Base-by-base conservation (phyloP, 2,797 vertebrate genomes). In the Lepilemur ruficaudatus region DNA sequence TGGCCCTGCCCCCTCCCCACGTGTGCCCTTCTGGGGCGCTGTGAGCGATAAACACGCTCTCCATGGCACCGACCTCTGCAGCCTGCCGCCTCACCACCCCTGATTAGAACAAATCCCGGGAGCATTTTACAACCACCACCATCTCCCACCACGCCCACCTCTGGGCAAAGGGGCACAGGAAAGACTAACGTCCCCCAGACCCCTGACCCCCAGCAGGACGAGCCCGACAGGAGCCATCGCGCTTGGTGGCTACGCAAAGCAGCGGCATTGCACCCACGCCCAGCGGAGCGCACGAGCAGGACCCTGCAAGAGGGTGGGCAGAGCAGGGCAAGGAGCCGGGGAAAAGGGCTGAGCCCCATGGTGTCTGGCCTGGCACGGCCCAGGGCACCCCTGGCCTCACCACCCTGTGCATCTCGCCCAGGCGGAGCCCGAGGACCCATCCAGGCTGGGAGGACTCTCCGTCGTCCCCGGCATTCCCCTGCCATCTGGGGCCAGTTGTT, bases 201-300 rank as follows among this genome's bases (percentile, higher is more conserved):
- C 28, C 46, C 72, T 52, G 18, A 20, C 17, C 4, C 48, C 18
- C 32, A 22, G 48, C 11, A 1, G 10, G n/a, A 13, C 32, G 3
- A 23, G 48, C 32, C 43, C 35, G 32, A 12, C 48, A 14, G 35
- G 32, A n/a, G 32, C 48, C 48, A 23, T 35, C 20, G 28, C 4
- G 43, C 43, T 75, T 9, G 5, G 30, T 11, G 1, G 5, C 14
- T 7, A 46, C 0, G 14, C 3, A 9, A 8, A 43, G 70, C 41
- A 15, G 69, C 3, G 22, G 41, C 70, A 0, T 28, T 9, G n/a
- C 65, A 38, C n/a, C n/a, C 65, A 59, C 57, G 57, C 57, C 57
- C 1, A 0, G 35, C 1, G 22, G 35, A 35, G 70, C 13, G 12
- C 30, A 15, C 13, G 12, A 41, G 38, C 22, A 70, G 69, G 11